These are phyloP conservation scores for Sarcophaga caerulescens DNA, from an alignment of 2,888 invertebrate species.

Conservation along the genomic window DNA sequence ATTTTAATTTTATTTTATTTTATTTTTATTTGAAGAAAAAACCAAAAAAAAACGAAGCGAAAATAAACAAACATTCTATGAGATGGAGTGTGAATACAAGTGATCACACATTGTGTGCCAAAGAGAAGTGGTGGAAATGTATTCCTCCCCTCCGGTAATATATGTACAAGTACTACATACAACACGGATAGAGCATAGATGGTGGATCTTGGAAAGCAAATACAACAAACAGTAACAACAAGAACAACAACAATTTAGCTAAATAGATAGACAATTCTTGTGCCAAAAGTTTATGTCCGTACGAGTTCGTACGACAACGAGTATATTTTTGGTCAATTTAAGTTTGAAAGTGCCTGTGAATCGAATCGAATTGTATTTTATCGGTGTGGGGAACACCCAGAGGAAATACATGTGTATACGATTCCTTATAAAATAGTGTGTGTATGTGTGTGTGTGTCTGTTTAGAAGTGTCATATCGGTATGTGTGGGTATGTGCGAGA, in stretches of 20 bases:
- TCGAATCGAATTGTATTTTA: conserved; percentile 34
- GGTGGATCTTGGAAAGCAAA: conserved; percentile 20
- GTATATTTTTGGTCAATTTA: conserved; percentile 60
- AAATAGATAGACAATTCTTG: conserved; percentile 51
- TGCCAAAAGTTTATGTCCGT: conserved; percentile 48
- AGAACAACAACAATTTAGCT: conserved; percentile 27
- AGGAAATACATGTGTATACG: conserved; percentile 26
- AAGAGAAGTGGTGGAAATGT: conserved; percentile 21
- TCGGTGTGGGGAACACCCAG: conserved; percentile 24
- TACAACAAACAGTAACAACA: conserved; percentile 19
- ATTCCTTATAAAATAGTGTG: conserved; percentile 2
- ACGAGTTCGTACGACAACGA: conserved; percentile 34
- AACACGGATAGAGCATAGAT: conserved; percentile 25
- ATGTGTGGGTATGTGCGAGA: conserved; percentile 45
- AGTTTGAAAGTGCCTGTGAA: conserved; percentile 42
- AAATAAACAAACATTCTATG: conserved; percentile 64
- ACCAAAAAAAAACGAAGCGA: background rate
- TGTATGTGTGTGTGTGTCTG: background rate
- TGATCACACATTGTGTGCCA: conserved; percentile 32
- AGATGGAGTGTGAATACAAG: conserved; percentile 56
- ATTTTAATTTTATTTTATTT: conserved; percentile 51
- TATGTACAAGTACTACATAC: conserved; percentile 28
- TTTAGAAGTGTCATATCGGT: conserved; percentile 39
- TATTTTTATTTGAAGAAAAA: conserved; percentile 47
- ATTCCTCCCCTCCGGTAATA: conserved; percentile 7